Conservation (phyloP, 2,113 vertebrate genomes). For the Stegostoma tigrinum region DNA sequence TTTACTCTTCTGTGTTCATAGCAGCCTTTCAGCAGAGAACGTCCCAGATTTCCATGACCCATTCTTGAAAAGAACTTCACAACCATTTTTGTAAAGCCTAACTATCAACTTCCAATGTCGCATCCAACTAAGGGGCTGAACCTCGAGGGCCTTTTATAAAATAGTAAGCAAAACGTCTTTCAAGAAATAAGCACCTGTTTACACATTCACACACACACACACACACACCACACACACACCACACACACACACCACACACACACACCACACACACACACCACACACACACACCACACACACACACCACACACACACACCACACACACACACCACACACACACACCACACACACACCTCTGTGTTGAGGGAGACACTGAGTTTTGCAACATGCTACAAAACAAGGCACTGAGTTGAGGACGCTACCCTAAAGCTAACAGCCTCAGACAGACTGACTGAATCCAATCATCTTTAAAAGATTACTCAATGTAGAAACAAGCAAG, state of each 20-base stretch:
- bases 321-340: too few species aligned
- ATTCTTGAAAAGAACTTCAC: too few species aligned
- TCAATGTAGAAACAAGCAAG: background rate
- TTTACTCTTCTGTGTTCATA: too few species aligned
- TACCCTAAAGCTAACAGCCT: background rate
- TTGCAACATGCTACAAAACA: background rate
- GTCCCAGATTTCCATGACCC: too few species aligned
- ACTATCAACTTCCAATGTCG: background rate
- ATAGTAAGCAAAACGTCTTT: background rate
- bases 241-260: too few species aligned
- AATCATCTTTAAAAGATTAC: background rate
- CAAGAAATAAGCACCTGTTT: background rate
- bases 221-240: too few species aligned
- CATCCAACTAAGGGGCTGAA: background rate
- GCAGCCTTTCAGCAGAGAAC: too few species aligned
- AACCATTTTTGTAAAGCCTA: too few species aligned
- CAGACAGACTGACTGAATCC: background rate
- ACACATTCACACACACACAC: too few species aligned
- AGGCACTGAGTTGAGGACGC: background rate
- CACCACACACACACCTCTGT: background rate
- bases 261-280: too few species aligned
- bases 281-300: too few species aligned
- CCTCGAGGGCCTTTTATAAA: background rate
- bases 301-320: too few species aligned
- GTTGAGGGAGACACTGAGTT: background rate